These are phyloP conservation scores for Drosophila lacteicornis DNA, from an alignment of 1,140 invertebrate genomes.

Conservation along the genomic window DNA sequence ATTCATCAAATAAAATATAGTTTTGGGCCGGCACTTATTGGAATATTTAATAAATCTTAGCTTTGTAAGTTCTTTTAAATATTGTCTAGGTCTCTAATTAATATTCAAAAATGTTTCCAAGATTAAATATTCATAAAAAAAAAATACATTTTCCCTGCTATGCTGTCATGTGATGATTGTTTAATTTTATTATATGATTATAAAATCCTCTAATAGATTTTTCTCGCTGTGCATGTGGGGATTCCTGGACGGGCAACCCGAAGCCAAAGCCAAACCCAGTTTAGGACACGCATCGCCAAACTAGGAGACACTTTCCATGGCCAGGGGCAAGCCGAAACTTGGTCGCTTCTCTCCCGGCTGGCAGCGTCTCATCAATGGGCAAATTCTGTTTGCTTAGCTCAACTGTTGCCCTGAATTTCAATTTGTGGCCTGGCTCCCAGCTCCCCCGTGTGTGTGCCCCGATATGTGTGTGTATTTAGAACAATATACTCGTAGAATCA, in stretches of 20 bases:
- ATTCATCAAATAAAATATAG: too few species aligned
- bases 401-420: constrained; percentile 54
- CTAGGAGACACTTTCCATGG: constrained; percentile 47
- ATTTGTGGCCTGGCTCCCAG: constrained; percentile 15
- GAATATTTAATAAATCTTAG: too few species aligned
- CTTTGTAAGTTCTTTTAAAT: too few species aligned
- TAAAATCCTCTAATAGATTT: not conserved
- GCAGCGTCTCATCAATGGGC: constrained; percentile 41
- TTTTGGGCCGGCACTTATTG: too few species aligned
- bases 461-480: constrained; percentile 19
- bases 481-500: constrained; percentile 8
- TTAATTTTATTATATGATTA: not conserved
- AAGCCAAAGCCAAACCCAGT: constrained; percentile 33
- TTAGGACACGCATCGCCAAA: constrained; percentile 38
- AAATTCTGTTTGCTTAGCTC: constrained; percentile 51
- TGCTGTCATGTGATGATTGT: too few species aligned
- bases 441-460: constrained; percentile 2
- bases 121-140: too few species aligned
- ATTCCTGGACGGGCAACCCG: constrained; percentile 7
- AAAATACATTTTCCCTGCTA: too few species aligned
- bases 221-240: not conserved
- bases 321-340: constrained; percentile 36
- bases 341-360: constrained; percentile 12
- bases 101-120: too few species aligned
- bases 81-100: too few species aligned